Evolutionary conservation across 1,140 invertebrate species (phyloP).

Genomic region (Pseudomyrmex sp.): DNA sequence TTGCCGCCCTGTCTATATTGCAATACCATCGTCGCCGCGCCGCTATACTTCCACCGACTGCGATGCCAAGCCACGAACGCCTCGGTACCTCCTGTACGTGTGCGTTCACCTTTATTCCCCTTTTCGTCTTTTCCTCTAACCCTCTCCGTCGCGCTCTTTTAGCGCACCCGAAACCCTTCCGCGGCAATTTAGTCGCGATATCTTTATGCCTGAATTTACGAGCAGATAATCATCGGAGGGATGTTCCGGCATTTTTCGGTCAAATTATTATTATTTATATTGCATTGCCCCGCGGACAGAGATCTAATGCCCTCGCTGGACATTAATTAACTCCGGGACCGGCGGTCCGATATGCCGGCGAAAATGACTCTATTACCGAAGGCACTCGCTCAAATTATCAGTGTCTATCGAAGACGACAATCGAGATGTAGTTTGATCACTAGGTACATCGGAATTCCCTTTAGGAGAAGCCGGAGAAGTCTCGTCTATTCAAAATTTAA

Average conservation of each 20-base stretch:
- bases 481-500: too few species aligned
- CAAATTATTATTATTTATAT: slow-evolving; percentile 85
- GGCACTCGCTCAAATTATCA: slow-evolving; percentile 18
- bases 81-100: slow-evolving; percentile 60
- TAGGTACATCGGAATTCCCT: neutral
- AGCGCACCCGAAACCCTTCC: slow-evolving; percentile 63
- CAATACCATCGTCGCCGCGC: slow-evolving; percentile 72
- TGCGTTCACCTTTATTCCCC: slow-evolving; percentile 55
- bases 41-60: slow-evolving; percentile 64
- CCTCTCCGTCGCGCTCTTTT: slow-evolving; percentile 1
- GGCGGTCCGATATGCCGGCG: slow-evolving; percentile 65
- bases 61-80: slow-evolving; percentile 60
- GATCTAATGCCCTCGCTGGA: slow-evolving; percentile 54
- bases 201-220: slow-evolving; percentile 84
- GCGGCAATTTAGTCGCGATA: slow-evolving; percentile 84
- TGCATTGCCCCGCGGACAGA: slow-evolving; percentile 71
- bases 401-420: neutral
- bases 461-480: too few species aligned
- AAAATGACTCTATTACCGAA: slow-evolving; percentile 83
- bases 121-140: slow-evolving; percentile 26
- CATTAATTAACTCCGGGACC: slow-evolving; percentile 79
- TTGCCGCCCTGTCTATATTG: slow-evolving; percentile 84
- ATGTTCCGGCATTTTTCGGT: slow-evolving; percentile 83
- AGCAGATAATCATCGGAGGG: slow-evolving; percentile 85
- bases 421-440: neutral